These are phyloP conservation scores for Cyphomyrus plagiostoma DNA, from an alignment of 2,113 vertebrate species.

Conservation along the genomic window DNA sequence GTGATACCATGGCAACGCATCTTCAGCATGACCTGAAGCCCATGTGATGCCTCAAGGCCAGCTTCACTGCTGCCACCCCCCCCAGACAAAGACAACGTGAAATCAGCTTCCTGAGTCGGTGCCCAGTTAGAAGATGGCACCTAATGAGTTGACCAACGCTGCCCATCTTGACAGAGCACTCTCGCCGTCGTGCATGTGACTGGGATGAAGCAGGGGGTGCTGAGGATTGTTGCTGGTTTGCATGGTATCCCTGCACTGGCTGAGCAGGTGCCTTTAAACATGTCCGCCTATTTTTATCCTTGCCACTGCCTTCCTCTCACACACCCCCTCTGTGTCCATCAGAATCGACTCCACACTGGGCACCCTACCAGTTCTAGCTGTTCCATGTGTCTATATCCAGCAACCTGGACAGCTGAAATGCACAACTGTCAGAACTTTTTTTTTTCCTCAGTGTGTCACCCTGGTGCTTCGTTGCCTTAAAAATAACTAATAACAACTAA, in stretches of 20 bases:
- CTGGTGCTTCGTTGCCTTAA: neutral
- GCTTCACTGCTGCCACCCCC: neutral
- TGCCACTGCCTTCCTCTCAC: neutral
- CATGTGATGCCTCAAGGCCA: neutral
- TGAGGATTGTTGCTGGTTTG: neutral
- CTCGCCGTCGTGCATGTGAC: neutral
- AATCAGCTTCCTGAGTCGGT: neutral
- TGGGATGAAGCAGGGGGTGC: neutral
- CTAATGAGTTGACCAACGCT: neutral
- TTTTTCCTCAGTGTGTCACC: neutral
- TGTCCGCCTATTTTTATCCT: neutral
- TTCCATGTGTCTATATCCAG: neutral
- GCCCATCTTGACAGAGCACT: neutral
- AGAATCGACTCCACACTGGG: neutral
- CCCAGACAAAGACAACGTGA: neutral
- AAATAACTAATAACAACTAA: neutral
- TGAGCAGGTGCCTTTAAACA: neutral
- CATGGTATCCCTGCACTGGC: neutral
- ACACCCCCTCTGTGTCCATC: neutral
- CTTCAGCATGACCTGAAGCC: neutral
- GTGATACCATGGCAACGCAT: neutral
- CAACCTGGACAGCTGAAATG: neutral
- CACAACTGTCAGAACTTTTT: neutral
- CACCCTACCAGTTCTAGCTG: neutral
- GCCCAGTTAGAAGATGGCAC: neutral